These are phyloP conservation scores for Romanomermis culicivorax DNA, from an alignment of 2,888 invertebrate genomes.

Conservation along the genomic window DNA sequence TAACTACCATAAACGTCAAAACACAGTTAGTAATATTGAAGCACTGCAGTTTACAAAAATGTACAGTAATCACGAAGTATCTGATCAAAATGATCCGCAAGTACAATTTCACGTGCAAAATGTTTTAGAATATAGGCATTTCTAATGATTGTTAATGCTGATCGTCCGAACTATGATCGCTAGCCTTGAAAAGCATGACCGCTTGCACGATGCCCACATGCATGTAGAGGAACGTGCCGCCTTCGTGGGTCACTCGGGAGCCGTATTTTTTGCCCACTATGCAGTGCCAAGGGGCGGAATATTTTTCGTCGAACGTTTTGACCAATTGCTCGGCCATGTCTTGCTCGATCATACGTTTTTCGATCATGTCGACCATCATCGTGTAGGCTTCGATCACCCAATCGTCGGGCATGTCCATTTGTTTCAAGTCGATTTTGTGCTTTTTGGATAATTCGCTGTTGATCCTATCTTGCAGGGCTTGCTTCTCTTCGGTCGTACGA, in stretches of 20 bases:
- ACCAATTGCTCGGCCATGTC: constrained; percentile 19
- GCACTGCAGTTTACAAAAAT: no score
- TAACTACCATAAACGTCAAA: no score
- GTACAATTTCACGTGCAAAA: no score
- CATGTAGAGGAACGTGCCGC: constrained; percentile 3
- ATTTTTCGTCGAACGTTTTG: constrained; percentile 17
- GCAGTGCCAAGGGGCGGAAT: constrained; percentile 21
- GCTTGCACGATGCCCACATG: constrained; percentile 5
- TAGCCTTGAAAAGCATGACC: constrained; percentile 4
- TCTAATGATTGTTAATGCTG: no score
- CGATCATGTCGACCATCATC: not conserved
- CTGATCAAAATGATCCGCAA: no score
- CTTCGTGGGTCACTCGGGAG: constrained; percentile 18
- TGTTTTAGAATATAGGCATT: no score
- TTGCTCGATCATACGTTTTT: not conserved
- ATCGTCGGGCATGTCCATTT: not conserved
- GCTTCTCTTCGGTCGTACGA: not conserved
- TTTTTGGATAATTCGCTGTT: not conserved
- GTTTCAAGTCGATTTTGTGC: not conserved
- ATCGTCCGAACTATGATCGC: no score
- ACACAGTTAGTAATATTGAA: no score
- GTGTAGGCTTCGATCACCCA: not conserved
- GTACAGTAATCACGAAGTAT: no score
- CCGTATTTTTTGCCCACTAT: constrained; percentile 23
- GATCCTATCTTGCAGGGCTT: not conserved